These are phyloP conservation scores for Dicerorhinus sumatrensis DNA, from an alignment of 2,113 vertebrate species.

Conservation along the genomic window DNA sequence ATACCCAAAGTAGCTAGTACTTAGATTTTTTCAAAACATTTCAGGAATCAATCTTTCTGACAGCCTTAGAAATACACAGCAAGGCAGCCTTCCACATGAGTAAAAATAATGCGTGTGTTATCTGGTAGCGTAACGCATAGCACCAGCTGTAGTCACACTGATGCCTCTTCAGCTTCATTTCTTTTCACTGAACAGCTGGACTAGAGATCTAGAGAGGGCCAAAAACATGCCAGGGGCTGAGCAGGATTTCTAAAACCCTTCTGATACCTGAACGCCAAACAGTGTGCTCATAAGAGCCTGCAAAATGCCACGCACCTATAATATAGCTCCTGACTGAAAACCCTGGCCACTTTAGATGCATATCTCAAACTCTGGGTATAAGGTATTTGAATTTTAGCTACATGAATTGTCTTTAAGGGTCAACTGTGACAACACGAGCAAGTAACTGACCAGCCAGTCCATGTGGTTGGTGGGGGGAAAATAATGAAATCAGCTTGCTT, in stretches of 20 bases:
- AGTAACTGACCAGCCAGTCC: neutral
- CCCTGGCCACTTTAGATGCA: neutral
- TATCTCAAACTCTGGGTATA: neutral
- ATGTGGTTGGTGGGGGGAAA: neutral
- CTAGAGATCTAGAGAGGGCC: neutral
- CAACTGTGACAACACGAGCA: slow-evolving; percentile 2
- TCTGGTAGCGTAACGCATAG: neutral
- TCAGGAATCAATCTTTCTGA: slow-evolving; percentile 74
- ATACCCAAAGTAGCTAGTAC: slow-evolving; percentile 71
- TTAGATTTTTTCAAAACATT: slow-evolving; percentile 70
- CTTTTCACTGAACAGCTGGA: slow-evolving; percentile 54
- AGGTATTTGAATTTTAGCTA: neutral
- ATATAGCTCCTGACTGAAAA: neutral
- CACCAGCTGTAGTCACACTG: slow-evolving; percentile 10
- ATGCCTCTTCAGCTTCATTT: slow-evolving; percentile 57
- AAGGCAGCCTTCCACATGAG: slow-evolving; percentile 54
- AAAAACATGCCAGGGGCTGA: slow-evolving; percentile 1
- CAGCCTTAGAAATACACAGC: slow-evolving; percentile 63
- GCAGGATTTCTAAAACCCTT: slow-evolving; percentile 19
- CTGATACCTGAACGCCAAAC: neutral
- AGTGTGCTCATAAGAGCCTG: neutral
- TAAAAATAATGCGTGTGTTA: slow-evolving; percentile 39
- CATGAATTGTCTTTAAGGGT: neutral
- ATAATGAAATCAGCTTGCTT: slow-evolving; percentile 42
- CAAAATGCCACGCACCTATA: neutral